Evolutionary conservation across 2,113 vertebrate genomes (phyloP).

Genomic region (Urocolius indicus): DNA sequence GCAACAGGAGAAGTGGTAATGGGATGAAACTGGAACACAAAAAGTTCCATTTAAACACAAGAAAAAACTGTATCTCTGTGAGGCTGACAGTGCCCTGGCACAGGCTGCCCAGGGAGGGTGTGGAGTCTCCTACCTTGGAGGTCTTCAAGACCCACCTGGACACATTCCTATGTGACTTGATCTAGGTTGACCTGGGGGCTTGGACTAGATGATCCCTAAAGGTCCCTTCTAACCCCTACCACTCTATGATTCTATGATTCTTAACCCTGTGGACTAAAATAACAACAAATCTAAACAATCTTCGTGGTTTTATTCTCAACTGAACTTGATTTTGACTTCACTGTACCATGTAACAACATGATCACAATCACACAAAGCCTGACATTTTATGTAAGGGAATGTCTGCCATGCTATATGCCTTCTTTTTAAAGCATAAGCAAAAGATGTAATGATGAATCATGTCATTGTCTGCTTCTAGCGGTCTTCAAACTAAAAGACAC

Average conservation of each 20-base stretch:
- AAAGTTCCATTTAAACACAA: no score
- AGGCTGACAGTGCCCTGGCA: no score
- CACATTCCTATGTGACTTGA: no score
- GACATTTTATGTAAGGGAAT: neutral
- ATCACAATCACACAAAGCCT: neutral
- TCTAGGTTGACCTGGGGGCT: no score
- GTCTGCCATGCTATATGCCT: neutral
- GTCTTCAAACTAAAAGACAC: neutral
- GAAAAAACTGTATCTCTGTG: no score
- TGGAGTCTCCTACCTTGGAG: no score
- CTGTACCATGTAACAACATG: neutral
- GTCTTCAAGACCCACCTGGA: no score
- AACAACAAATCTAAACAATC: neutral
- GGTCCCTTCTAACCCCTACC: no score
- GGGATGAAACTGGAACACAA: no score
- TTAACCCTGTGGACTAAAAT: neutral
- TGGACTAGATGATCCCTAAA: no score
- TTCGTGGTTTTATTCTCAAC: neutral
- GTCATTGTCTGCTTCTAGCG: neutral
- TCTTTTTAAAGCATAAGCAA: neutral
- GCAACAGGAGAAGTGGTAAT: no score
- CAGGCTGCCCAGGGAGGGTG: no score
- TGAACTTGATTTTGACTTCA: conserved; percentile 7
- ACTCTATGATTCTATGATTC: neutral
- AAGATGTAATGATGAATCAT: neutral